phyloP scores from a whole-genome alignment of 2,888 invertebrate species.

The Rhimphoctona megacephalus region DNA sequence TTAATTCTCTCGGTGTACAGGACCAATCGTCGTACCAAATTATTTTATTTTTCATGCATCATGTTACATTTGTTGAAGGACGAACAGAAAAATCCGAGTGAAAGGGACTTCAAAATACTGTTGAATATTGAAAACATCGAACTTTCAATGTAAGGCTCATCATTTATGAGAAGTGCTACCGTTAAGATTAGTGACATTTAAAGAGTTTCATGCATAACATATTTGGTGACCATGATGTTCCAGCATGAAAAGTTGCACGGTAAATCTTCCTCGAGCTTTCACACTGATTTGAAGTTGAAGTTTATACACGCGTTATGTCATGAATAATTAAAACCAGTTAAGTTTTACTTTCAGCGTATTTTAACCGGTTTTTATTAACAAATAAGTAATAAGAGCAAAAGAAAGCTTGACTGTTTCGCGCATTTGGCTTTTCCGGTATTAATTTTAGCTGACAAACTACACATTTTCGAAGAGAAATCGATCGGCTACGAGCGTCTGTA shows the following conservation, averaged over 20 bases:
- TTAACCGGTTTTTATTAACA: not conserved
- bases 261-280: not conserved
- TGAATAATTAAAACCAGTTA: not conserved
- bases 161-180: not conserved
- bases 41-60: not conserved
- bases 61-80: not conserved
- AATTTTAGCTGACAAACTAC: not conserved
- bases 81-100: not conserved
- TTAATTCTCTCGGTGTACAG: no score
- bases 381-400: not conserved
- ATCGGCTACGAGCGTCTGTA: not conserved
- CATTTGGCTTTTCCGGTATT: not conserved
- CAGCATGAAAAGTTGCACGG: not conserved
- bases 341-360: not conserved
- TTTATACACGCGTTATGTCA: not conserved
- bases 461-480: conserved; percentile 1
- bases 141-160: not conserved
- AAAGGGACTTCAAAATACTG: not conserved
- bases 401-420: not conserved
- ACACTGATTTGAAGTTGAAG: not conserved
- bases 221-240: not conserved
- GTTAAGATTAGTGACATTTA: not conserved
- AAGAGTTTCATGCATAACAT: not conserved
- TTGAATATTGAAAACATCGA: not conserved
- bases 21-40: not conserved